Evolutionary conservation across 2,113 vertebrate species (phyloP).

Genomic region (Calyptommatus sinebrachiatus): DNA sequence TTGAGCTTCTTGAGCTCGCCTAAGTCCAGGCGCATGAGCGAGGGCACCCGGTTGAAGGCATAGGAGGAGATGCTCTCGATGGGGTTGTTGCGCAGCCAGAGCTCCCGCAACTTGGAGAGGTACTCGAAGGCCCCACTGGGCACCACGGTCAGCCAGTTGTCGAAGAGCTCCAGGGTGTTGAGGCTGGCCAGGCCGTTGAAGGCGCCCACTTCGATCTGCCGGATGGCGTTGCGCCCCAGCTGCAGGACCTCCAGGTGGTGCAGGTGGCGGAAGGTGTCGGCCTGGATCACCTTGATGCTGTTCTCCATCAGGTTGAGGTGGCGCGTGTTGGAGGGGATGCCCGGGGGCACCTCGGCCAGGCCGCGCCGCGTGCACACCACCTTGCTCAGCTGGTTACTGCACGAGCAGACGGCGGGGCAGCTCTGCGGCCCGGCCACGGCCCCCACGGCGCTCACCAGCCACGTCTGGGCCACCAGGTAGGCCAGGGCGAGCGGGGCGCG

Average conservation of each 20-base stretch:
- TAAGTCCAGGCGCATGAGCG: conserved; percentile 93
- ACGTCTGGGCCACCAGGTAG: conserved; percentile 89
- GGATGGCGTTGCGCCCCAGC: conserved; percentile 92
- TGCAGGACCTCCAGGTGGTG: conserved; percentile 97
- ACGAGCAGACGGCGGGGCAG: conserved; percentile 94
- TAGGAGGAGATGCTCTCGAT: conserved; percentile 98
- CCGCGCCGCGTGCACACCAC: conserved; percentile 95
- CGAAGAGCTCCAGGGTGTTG: conserved; percentile 96
- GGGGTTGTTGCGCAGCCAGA: conserved; percentile 97
- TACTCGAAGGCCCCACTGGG: conserved; percentile 98
- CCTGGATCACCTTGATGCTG: conserved; percentile 95
- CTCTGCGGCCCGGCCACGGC: conserved; percentile 85
- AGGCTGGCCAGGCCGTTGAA: conserved; percentile 97
- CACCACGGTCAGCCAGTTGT: conserved; percentile 96
- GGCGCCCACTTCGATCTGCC: conserved; percentile 97
- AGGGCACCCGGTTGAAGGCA: conserved; percentile 97
- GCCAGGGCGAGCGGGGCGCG: conserved; percentile 76
- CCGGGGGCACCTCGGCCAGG: conserved; percentile 87
- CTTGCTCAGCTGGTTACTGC: conserved; percentile 96
- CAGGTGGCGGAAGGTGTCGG: conserved; percentile 93
- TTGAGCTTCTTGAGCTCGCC: conserved; percentile 94
- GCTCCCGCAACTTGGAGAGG: conserved; percentile 93
- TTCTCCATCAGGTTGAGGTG: conserved; percentile 99
- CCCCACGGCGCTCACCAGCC: conserved; percentile 79
- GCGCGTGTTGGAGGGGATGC: conserved; percentile 91